phyloP scores from a whole-genome alignment of 1,140 invertebrate species.

The Fopius arisanus region DNA sequence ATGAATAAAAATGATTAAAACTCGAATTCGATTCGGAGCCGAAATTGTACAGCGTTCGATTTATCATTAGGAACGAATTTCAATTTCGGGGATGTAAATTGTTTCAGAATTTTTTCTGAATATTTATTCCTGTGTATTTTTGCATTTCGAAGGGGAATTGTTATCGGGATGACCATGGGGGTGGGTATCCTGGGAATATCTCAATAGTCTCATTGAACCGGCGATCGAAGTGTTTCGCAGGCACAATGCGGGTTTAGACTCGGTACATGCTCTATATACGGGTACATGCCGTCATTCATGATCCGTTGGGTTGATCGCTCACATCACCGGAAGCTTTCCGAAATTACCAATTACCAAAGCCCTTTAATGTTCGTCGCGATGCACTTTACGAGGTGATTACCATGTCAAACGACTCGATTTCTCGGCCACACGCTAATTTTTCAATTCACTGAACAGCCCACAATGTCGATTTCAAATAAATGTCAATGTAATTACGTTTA shows the following conservation, averaged over 20 bases:
- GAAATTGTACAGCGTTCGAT: no score
- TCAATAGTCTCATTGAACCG: background rate
- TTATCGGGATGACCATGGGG: background rate
- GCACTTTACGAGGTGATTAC: background rate
- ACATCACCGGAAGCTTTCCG: background rate
- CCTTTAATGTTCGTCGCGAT: conserved; percentile 10
- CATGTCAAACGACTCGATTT: conserved; percentile 16
- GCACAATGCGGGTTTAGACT: conserved; percentile 24
- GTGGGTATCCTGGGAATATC: background rate
- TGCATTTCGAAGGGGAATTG: background rate
- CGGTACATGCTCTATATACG: conserved; percentile 19
- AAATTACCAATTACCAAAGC: conserved; percentile 32
- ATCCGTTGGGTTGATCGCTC: conserved; percentile 3
- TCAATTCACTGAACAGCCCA: background rate
- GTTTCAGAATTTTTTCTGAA: no score
- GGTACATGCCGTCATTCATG: conserved; percentile 19
- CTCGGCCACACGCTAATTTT: background rate
- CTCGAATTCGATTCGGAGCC: no score
- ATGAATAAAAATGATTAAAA: no score
- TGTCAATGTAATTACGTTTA: no score
- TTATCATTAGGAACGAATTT: no score
- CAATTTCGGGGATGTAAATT: no score
- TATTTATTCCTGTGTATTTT: no score
- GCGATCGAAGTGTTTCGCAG: background rate
- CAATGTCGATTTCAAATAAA: background rate